Evolutionary conservation across 1,140 invertebrate species (phyloP).

Genomic region (Drosophila punjabiensis): DNA sequence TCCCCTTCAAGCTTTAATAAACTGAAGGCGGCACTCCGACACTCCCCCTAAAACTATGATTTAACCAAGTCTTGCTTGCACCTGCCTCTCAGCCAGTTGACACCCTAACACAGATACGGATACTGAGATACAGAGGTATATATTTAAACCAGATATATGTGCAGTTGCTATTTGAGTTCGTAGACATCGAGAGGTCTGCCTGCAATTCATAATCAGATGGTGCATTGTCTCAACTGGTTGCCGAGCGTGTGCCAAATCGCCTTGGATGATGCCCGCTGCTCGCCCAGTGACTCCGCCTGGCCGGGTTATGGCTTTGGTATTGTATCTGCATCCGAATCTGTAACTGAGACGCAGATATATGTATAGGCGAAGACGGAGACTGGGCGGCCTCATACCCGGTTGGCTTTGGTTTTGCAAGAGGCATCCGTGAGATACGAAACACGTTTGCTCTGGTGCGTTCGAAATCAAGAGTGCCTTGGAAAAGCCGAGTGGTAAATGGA

Average conservation of each 20-base stretch:
- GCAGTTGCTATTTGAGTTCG: constrained; percentile 12
- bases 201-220: constrained; percentile 62
- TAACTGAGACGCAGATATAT: constrained; percentile 23
- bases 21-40: constrained; percentile 6
- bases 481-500: constrained; percentile 43
- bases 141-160: constrained; percentile 22
- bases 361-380: constrained; percentile 16
- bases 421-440: constrained; percentile 81
- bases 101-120: constrained; percentile 72
- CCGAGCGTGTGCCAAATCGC: constrained; percentile 62
- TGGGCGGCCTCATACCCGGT: constrained; percentile 47
- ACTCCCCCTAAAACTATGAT: constrained; percentile 36
- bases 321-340: constrained; percentile 43
- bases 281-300: constrained; percentile 52
- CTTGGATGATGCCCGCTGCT: constrained; percentile 54
- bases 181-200: constrained; percentile 39
- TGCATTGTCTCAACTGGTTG: constrained; percentile 57
- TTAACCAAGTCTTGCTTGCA: constrained; percentile 38
- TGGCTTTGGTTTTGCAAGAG: constrained; percentile 74
- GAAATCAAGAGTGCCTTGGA: constrained; percentile 70
- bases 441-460: constrained; percentile 63
- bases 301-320: constrained; percentile 12
- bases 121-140: constrained; percentile 28
- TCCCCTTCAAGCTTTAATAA: constrained; percentile 10
- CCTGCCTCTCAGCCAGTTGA: constrained; percentile 56